Percentiles rank a stretch among this genome's conserved stretches.
Evolutionary conservation across 2,888 invertebrate genomes (phyloP).

Genomic region (Drosophila yooni): DNA sequence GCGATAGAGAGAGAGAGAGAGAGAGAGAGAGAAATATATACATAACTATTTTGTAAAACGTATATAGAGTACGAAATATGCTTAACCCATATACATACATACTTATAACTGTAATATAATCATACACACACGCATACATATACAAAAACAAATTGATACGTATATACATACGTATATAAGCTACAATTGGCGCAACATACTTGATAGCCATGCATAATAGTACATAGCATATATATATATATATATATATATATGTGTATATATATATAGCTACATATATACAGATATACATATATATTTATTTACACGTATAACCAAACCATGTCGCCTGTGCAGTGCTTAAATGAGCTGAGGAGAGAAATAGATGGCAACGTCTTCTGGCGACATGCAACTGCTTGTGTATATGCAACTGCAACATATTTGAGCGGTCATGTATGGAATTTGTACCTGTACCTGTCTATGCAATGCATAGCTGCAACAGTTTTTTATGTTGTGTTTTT

Average conservation of each 20-base stretch:
- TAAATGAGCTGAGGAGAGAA: not conserved
- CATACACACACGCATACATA: constrained; percentile 28
- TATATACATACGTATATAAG: constrained; percentile 22
- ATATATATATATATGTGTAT: constrained; percentile 14
- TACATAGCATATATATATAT: constrained; percentile 14
- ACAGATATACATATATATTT: constrained; percentile 25
- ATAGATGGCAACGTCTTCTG: constrained; percentile 1
- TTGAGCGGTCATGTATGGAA: constrained; percentile 19
- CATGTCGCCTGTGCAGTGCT: constrained; percentile 40
- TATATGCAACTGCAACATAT: constrained; percentile 6
- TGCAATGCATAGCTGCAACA: constrained; percentile 38
- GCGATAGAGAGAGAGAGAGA: not conserved
- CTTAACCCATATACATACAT: constrained; percentile 52
- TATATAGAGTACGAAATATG: constrained; percentile 59
- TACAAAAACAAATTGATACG: constrained; percentile 25
- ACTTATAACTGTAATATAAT: constrained; percentile 55
- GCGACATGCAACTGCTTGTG: constrained; percentile 26
- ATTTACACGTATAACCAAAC: constrained; percentile 17
- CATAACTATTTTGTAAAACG: constrained; percentile 67
- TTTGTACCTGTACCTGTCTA: constrained; percentile 34
- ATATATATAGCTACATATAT: constrained; percentile 14
- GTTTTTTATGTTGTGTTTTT: constrained; percentile 11
- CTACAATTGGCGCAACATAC: constrained; percentile 28
- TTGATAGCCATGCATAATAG: constrained; percentile 36
- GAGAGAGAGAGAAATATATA: constrained; percentile 18